These are phyloP conservation scores for Apteryx mantelli DNA, from an alignment of 2,113 vertebrate genomes.

Conservation along the genomic window DNA sequence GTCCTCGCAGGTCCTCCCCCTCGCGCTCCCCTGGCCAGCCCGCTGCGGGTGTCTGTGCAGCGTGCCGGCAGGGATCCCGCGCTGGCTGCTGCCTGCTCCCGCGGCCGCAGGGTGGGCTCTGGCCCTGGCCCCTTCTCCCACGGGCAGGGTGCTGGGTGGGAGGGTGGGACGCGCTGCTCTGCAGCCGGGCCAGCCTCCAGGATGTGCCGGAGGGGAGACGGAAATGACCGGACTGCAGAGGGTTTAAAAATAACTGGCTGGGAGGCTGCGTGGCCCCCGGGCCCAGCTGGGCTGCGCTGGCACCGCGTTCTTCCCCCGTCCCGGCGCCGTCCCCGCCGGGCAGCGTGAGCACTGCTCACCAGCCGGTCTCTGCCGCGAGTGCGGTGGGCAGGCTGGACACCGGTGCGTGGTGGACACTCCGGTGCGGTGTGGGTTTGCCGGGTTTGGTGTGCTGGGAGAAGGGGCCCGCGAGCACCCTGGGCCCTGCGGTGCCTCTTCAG, in stretches of 20 bases:
- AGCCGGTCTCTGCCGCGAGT: no score
- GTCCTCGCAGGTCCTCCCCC: background rate
- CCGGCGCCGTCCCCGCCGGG: background rate
- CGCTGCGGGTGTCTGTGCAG: no score
- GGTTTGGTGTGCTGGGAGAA: no score
- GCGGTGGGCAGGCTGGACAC: no score
- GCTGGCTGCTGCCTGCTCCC: background rate
- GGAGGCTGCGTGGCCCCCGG: background rate
- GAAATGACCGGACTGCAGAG: background rate
- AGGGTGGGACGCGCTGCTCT: background rate
- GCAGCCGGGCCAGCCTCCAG: accelerated
- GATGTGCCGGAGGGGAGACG: background rate
- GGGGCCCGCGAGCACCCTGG: background rate
- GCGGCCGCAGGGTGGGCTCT: background rate
- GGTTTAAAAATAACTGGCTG: slow-evolving; percentile 23
- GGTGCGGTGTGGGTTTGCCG: no score
- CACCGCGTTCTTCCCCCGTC: background rate
- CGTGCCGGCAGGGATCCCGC: no score
- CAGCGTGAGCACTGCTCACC: no score
- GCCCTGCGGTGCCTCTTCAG: no score
- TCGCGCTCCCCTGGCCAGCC: accelerated
- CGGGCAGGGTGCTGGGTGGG: background rate
- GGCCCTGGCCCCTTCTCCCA: background rate
- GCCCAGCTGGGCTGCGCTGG: background rate
- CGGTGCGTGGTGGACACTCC: no score